These are phyloP conservation scores for Bradypodion pumilum DNA, from an alignment of 2,797 vertebrate species.

Conservation along the genomic window DNA sequence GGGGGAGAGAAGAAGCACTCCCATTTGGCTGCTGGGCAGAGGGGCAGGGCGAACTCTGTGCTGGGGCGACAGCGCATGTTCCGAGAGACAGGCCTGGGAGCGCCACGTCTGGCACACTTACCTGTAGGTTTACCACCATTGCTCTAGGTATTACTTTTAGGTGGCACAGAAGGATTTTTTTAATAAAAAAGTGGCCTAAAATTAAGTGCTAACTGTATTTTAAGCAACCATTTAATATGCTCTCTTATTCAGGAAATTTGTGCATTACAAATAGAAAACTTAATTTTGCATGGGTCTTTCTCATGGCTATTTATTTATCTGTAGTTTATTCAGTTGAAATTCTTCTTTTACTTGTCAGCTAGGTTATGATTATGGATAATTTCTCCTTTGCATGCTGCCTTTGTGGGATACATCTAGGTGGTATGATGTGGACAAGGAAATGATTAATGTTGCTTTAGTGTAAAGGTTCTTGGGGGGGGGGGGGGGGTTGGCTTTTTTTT, in stretches of 20 bases:
- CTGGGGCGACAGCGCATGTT: too few relatives aligned
- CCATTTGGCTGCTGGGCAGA: too few relatives aligned
- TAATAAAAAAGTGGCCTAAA: neutral
- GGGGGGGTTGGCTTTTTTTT: neutral
- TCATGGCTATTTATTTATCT: neutral
- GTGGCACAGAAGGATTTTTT: neutral
- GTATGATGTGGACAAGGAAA: neutral
- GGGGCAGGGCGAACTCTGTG: too few relatives aligned
- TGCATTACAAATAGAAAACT: neutral
- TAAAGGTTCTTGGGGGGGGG: neutral
- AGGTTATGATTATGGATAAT: neutral
- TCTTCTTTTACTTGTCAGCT: neutral
- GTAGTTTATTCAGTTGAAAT: neutral
- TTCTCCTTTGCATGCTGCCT: neutral
- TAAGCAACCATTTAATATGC: neutral
- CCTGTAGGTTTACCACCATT: too few relatives aligned
- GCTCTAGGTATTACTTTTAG: neutral
- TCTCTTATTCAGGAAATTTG: neutral
- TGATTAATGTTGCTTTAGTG: neutral
- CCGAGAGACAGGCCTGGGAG: too few relatives aligned
- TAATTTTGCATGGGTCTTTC: neutral
- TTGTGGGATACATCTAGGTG: neutral
- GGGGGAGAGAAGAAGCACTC: too few relatives aligned
- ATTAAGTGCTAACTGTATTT: conserved; percentile 3
- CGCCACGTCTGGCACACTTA: too few relatives aligned